Evolutionary conservation across 2,797 vertebrate species (phyloP).

Genomic region (Taeniopygia guttata): DNA sequence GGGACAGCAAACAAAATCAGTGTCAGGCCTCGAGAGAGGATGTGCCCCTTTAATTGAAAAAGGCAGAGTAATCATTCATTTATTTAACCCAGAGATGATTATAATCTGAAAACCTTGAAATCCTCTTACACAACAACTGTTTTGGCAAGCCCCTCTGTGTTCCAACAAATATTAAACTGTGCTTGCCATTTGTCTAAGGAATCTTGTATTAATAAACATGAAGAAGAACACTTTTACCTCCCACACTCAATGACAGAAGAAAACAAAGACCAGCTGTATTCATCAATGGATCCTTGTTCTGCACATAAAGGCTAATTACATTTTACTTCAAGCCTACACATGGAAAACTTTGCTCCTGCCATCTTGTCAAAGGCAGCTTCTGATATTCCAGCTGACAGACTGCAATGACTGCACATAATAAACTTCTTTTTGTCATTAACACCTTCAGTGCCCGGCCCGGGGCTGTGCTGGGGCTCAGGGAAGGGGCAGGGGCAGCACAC

Average conservation of each 20-base stretch:
- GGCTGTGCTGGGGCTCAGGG: background rate
- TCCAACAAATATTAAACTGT: constrained; percentile 80
- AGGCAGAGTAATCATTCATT: constrained; percentile 70
- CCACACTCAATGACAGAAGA: constrained; percentile 80
- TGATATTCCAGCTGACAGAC: constrained; percentile 72
- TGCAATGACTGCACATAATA: constrained; percentile 42
- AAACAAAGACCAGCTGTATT: constrained; percentile 86
- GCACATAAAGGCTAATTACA: constrained; percentile 86
- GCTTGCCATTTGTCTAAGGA: constrained; percentile 82
- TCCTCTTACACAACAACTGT: constrained; percentile 79
- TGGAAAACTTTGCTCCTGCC: constrained; percentile 82
- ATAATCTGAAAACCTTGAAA: constrained; percentile 73
- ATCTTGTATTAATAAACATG: constrained; percentile 86
- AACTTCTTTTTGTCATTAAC: constrained; percentile 40
- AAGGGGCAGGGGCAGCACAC: background rate
- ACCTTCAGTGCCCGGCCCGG: background rate
- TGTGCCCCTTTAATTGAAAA: constrained; percentile 66
- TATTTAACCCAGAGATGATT: constrained; percentile 73
- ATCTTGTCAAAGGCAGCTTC: constrained; percentile 71
- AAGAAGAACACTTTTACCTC: constrained; percentile 84
- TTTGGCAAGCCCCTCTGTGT: constrained; percentile 75
- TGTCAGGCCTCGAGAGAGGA: constrained; percentile 34
- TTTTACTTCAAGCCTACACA: constrained; percentile 86
- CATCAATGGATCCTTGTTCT: constrained; percentile 89
- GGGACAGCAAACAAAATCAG: constrained; percentile 27